phyloP scores from a whole-genome alignment of 2,888 invertebrate species.

The Spilosoma lubricipeda region DNA sequence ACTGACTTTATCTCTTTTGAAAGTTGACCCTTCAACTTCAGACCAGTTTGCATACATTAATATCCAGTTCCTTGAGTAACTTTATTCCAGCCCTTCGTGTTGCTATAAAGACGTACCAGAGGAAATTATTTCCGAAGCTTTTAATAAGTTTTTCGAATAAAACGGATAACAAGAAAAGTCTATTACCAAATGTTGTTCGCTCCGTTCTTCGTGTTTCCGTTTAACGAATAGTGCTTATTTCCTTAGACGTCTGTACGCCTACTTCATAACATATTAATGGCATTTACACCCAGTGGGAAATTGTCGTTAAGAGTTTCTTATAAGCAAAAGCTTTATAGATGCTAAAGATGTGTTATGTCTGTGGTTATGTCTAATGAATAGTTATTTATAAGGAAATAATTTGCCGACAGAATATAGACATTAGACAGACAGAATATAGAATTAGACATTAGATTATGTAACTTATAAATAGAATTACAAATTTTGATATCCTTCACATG shows the following conservation, averaged over 20 bases:
- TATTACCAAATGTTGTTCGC: slow-evolving; percentile 59
- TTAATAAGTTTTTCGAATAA: slow-evolving; percentile 31
- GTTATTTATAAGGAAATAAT: slow-evolving; percentile 1
- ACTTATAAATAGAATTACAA: background rate
- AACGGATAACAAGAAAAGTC: slow-evolving; percentile 57
- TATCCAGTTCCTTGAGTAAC: slow-evolving; percentile 16
- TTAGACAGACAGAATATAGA: no score
- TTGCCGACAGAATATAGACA: background rate
- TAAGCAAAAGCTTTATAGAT: slow-evolving; percentile 21
- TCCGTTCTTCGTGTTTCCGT: slow-evolving; percentile 50
- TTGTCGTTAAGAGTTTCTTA: slow-evolving; percentile 34
- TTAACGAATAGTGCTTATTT: slow-evolving; percentile 50
- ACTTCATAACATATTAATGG: slow-evolving; percentile 52
- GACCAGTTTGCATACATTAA: slow-evolving; percentile 22
- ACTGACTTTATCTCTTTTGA: background rate
- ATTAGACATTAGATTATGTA: no score
- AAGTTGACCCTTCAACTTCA: slow-evolving; percentile 12
- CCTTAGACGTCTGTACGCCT: slow-evolving; percentile 52
- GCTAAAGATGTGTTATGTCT: slow-evolving; percentile 18
- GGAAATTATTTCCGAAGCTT: slow-evolving; percentile 29
- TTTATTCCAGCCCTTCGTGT: slow-evolving; percentile 12
- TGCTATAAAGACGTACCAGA: slow-evolving; percentile 2
- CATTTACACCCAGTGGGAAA: slow-evolving; percentile 39
- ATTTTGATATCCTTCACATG: background rate
- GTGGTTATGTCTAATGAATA: slow-evolving; percentile 8